Percentiles rank a stretch among this genome's conserved stretches.
Evolutionary conservation across 2,888 invertebrate species (phyloP).

Genomic region (Phytoseiulus persimilis): DNA sequence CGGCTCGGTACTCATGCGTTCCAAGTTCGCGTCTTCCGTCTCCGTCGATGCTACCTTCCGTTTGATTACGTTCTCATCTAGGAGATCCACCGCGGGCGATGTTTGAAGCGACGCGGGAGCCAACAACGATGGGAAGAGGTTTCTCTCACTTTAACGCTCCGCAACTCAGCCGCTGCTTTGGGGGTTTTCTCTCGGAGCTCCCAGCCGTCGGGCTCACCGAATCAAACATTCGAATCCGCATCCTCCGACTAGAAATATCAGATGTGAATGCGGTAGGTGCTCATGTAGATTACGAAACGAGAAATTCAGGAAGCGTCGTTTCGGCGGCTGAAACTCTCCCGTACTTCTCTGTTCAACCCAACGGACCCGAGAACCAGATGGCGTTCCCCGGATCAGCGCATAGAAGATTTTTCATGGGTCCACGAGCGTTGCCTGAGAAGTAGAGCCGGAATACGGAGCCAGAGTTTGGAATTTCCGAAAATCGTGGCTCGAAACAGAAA

Average conservation of each 20-base stretch:
- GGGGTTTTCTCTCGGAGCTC: no score
- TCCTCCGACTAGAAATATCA: neutral
- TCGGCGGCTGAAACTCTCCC: neutral
- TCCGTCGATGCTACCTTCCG: no score
- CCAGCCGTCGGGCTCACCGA: no score
- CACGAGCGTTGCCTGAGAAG: neutral
- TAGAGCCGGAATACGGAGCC: neutral
- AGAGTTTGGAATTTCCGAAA: neutral
- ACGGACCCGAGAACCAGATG: neutral
- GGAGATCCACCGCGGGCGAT: no score
- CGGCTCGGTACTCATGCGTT: neutral
- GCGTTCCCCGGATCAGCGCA: neutral
- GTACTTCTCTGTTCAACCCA: neutral
- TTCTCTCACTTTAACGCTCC: no score
- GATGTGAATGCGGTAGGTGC: neutral
- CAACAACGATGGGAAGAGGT: no score
- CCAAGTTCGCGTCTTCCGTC: neutral
- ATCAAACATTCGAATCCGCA: no score
- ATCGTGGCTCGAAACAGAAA: no score
- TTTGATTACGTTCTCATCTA: no score
- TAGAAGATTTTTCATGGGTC: neutral
- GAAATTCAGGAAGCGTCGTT: neutral
- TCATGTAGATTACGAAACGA: neutral
- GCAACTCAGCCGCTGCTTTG: no score
- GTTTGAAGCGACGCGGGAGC: no score